phyloP scores from a whole-genome alignment of 2,113 vertebrate species.

The Phyllostomus hastatus region DNA sequence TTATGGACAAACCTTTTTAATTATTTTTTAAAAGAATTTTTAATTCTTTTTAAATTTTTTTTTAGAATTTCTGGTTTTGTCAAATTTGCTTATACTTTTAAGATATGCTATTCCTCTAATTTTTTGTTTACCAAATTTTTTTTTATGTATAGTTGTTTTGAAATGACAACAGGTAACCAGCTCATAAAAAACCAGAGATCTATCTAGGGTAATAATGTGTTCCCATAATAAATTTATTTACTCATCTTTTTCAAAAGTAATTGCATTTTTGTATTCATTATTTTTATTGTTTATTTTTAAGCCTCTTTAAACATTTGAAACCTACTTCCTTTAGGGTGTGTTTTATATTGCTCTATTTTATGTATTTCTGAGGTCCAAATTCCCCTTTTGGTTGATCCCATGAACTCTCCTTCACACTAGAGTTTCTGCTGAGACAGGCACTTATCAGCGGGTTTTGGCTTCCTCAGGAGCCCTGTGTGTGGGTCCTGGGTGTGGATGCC shows the following conservation, averaged over 20 bases:
- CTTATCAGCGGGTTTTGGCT: not conserved
- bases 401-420: not conserved
- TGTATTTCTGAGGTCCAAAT: not conserved
- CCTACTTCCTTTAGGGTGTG: not conserved
- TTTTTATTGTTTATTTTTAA: not conserved
- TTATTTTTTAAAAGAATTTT: too few relatives aligned
- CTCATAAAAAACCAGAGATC: not conserved
- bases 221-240: constrained; percentile 41
- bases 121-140: not conserved
- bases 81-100: not conserved
- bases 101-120: not conserved
- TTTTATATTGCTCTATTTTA: not conserved
- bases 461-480: not conserved
- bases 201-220: constrained; percentile 5
- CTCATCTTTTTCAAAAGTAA: constrained; percentile 51
- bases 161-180: constrained; percentile 41
- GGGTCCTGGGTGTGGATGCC: not conserved
- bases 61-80: not conserved
- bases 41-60: too few relatives aligned
- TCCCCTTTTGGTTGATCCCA: not conserved
- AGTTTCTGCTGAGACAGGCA: not conserved
- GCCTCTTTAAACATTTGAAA: not conserved
- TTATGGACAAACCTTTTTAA: too few relatives aligned
- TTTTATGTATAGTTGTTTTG: constrained; percentile 46
- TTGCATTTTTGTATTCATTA: constrained; percentile 34